Evolutionary conservation across 2,113 vertebrate species (phyloP).

Genomic region (Chamaetylas fuelleborni): DNA sequence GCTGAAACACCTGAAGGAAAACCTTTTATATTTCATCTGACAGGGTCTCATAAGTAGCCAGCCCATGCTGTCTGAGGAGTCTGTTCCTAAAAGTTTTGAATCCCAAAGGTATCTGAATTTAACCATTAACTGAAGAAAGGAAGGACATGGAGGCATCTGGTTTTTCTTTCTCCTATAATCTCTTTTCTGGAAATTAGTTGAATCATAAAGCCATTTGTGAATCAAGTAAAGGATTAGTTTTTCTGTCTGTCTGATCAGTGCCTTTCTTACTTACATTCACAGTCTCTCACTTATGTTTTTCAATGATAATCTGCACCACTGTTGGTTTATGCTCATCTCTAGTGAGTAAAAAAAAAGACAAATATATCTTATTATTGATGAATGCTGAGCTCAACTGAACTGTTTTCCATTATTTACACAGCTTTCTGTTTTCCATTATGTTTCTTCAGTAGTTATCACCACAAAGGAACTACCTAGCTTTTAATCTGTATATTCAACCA

Average conservation of each 20-base stretch:
- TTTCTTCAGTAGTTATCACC: not conserved
- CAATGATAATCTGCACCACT: rapidly evolving
- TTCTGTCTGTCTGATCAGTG: rapidly evolving
- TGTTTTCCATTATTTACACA: not conserved
- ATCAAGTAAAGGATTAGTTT: not conserved
- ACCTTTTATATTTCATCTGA: rapidly evolving
- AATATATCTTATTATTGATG: not conserved
- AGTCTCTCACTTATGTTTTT: rapidly evolving
- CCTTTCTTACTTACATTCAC: not conserved
- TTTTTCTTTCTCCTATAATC: not conserved
- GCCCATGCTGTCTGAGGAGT: not conserved
- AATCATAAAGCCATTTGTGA: not conserved
- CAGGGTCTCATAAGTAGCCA: not conserved
- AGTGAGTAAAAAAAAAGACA: not conserved
- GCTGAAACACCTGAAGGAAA: not conserved
- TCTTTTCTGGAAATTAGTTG: not conserved
- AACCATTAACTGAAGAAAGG: not conserved
- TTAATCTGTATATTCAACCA: not conserved
- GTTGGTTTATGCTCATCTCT: not conserved
- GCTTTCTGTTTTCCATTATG: not conserved
- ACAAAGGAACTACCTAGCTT: not conserved
- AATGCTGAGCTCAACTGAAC: not conserved
- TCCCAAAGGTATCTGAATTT: not conserved
- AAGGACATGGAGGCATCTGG: rapidly evolving
- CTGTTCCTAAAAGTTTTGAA: not conserved